Evolutionary conservation across 2,113 vertebrate genomes (phyloP), one percentile per base, ranked within the genome.

Genomic region (Upupa epops): DNA sequence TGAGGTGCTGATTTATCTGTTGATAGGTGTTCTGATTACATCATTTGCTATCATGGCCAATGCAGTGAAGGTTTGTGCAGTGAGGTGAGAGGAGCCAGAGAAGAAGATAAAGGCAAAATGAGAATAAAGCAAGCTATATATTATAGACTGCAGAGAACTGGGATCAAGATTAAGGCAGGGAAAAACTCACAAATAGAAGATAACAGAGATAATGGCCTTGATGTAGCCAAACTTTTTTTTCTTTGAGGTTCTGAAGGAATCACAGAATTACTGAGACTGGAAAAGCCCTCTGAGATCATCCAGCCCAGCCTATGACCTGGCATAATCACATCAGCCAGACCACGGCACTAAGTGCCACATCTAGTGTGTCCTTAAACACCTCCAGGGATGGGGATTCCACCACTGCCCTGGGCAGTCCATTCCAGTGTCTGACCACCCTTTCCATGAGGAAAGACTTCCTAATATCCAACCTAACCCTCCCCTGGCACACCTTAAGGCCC

Each of bases 151-250:
- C 14, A 59, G 32, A 84, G 66, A 89, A 59, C 29, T 40, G 5
- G 12, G 31, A 22, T 78, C 11, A 86, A 90, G 49, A 78, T 46
- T 59, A 60, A 46, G 37, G 29, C 19, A 49, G 21, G 18, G 54
- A 68, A 14, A 72, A 45, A 49, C 78, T 81, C 48, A 32, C 9
- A 45, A 14, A 21, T n/a, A 83, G 79, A 86, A 60, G 19, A 20
- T 26, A 68, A 0, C 21, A 36, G 9, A n/a, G n/a, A n/a, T n/a
- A n/a, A n/a, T n/a, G n/a, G n/a, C 37, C 16, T 64, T 4, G 1
- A 13, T 64, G 8, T 68, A 86, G n/a, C 60, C 29, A 63, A 13
- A 37, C n/a, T n/a, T n/a, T 58, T 59, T 22, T 7, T 32, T 55
- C 14, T 34, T 58, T 63, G 68, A 51, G 22, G 17, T 36, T 92